Evolutionary conservation across 2,797 vertebrate genomes (phyloP), one percentile per base, ranked within the genome.

Genomic region (Chelonia mydas): DNA sequence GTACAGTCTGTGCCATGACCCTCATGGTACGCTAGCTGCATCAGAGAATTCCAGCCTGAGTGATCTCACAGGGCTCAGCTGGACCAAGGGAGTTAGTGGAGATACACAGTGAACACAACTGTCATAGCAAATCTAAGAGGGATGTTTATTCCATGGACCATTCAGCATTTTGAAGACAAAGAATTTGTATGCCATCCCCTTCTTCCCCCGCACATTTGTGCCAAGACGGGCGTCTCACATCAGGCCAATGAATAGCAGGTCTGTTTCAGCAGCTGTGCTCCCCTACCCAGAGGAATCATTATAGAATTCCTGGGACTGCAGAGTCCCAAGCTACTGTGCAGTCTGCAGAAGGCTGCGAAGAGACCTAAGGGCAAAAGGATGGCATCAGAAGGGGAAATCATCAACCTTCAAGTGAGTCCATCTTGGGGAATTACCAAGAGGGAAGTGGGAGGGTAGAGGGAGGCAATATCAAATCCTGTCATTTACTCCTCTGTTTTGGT

Each of bases 201-300:
- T 81, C 49, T 59, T 91, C 84, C 3, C 45, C 89, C 81, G 90
- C 90, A 86, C 19, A 78, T 91, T 21, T 11, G 92, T 96, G 97
- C 97, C 97, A 93, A 87, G 94, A 93, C 90, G 1, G 94, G 87
- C 89, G 79, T 96, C 84, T 94, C 95, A 95, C 96, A 37, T 49
- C 91, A 59, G 21, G 83, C 77, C 31, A 94, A 98, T 98, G 97
- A 98, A 98, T 98, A 97, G 98, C 96, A 88, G 95, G 94, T 98
- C 97, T 98, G 98, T 98, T 98, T 93, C 78, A 91, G 94, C 96
- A 94, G 97, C 97, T 93, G 97, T 68, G 59, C 21, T 77, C 93
- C 96, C 97, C 27, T 93, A 93, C 89, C 96, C 97, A 82, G 93
- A 17, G 13, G 95, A 21, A 82, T 87, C 81, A 13, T 47, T 50